A percentile compares a stretch with the other conserved stretches of the same genome.
These are phyloP conservation scores for Ichneumoninae sp. DNA, from an alignment of 2,888 invertebrate species.

Conservation along the genomic window DNA sequence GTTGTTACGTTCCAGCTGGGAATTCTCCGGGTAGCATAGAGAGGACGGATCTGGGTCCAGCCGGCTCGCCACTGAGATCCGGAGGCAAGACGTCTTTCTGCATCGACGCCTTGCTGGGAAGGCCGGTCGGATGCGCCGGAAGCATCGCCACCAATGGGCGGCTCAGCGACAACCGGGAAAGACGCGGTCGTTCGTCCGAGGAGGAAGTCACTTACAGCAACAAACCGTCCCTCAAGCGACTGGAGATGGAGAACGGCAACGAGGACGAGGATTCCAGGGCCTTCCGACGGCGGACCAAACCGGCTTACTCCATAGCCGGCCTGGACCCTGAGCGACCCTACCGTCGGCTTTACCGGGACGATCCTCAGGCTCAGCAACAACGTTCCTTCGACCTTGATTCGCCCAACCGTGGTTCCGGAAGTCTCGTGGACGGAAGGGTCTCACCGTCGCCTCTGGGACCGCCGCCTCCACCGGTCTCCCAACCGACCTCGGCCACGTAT, in stretches of 20 bases:
- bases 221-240: slow-evolving; percentile 20
- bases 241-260: slow-evolving; percentile 39
- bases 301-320: slow-evolving; percentile 14
- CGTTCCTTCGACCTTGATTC: slow-evolving; percentile 35
- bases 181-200: slow-evolving; percentile 22
- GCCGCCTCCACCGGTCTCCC: slow-evolving; percentile 22
- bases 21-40: slow-evolving; percentile 45
- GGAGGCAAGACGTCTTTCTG: slow-evolving; percentile 92
- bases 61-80: slow-evolving; percentile 53
- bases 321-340: slow-evolving; percentile 32
- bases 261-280: slow-evolving; percentile 24
- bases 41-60: slow-evolving; percentile 45
- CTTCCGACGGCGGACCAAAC: slow-evolving; percentile 50
- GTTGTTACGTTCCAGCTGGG: slow-evolving; percentile 20
- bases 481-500: slow-evolving; percentile 18
- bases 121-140: slow-evolving; percentile 81
- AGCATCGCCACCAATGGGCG: slow-evolving; percentile 38
- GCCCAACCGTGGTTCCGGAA: slow-evolving; percentile 9
- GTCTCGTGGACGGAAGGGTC: slow-evolving; percentile 48
- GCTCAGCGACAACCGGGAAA: slow-evolving; percentile 15
- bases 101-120: slow-evolving; percentile 94
- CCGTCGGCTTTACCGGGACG: slow-evolving; percentile 53
- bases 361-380: slow-evolving; percentile 19
- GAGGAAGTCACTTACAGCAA: slow-evolving; percentile 32
- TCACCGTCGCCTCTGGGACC: slow-evolving; percentile 68